Evolutionary conservation across 2,888 invertebrate species (phyloP), one percentile per base, ranked within the genome.

Genomic region (Acleris holmiana): DNA sequence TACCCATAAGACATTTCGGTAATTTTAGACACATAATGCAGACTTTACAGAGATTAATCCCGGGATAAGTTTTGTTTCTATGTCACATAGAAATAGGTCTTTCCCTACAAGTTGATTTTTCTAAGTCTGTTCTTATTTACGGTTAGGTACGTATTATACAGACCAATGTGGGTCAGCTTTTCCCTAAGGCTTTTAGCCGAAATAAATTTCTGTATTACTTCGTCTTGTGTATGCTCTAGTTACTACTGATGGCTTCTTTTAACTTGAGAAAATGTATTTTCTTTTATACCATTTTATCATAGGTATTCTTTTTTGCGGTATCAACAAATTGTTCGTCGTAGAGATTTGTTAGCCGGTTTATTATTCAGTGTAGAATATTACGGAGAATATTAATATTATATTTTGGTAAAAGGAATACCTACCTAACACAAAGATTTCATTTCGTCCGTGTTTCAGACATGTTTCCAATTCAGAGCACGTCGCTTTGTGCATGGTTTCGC

Each of bases 141-240:
- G 44, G n/a, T 7, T 44, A 40, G 23, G 29, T 23, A 47, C 35
- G 18, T 15, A 44, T 35, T 19, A 49, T 40, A 48, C 15, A 21
- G 41, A 48, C n/a, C 18, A 55, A 61, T 55, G n/a, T 61, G 41
- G 61, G 61, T 55, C 61, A 41, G 29, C 25, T n/a, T 41, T 54
- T 49, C 41, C 41, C 40, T 18, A 17, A 41, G 41, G 54, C 6
- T 41, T 48, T 29, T 1, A 25, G 18, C 5, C n/a, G 5, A 29
- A 29, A 48, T n/a, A 57, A 35, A 48, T 48, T 47, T 29, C 18
- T 29, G 46, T 29, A 18, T 29, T 17, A 17, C 41, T 4, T 29
- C 15, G n/a, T 15, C 35, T 15, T 21, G 21, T 17, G 13, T 40
- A 48, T 57, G 29, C 35, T 44, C 35, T 48, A 57, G 48, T 57